Percentiles rank a stretch among this genome's conserved stretches.
These are phyloP conservation scores for Aurelia aurita complex sp. Pacific DNA, from an alignment of 30 jellyfish, hydroid and myxozoan species.

Conservation along the genomic window DNA sequence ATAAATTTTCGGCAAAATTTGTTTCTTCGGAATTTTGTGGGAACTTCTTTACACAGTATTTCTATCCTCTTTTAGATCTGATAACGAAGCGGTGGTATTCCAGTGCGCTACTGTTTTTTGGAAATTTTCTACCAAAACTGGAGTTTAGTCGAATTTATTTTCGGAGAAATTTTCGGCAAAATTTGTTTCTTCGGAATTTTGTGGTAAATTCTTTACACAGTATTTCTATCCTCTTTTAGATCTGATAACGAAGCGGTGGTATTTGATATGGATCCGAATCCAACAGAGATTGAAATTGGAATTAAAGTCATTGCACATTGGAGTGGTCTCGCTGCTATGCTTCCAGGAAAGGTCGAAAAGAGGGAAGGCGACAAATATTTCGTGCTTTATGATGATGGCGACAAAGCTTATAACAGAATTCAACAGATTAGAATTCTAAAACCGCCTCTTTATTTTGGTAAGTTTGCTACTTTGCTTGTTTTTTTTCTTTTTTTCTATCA, in stretches of 20 bases:
- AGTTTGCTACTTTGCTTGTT: neutral
- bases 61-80: constrained; percentile 55
- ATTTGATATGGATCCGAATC: constrained; percentile 95
- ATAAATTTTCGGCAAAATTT: too few species aligned
- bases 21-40: neutral
- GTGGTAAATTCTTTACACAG: neutral
- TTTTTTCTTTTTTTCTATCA: too few species aligned
- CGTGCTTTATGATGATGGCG: constrained; percentile 97
- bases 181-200: neutral
- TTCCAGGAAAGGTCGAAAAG: constrained; percentile 85
- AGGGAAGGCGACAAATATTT: constrained; percentile 85
- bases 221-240: constrained; percentile 28
- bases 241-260: constrained; percentile 76
- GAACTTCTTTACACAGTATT: neutral
- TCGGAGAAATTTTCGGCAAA: too few species aligned
- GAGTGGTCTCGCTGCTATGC: constrained; percentile 94
- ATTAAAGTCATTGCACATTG: constrained; percentile 97
- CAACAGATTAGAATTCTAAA: constrained; percentile 93
- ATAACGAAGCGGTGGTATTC: constrained; percentile 65
- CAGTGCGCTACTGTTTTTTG: too few species aligned
- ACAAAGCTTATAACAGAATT: constrained; percentile 72
- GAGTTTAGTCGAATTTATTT: too few species aligned
- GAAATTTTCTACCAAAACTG: too few species aligned
- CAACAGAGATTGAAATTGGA: constrained; percentile 85
- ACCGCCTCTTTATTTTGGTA: constrained; percentile 98